Conservation (phyloP, 1,140 invertebrate species). For the Mylabris phalerata region DNA sequence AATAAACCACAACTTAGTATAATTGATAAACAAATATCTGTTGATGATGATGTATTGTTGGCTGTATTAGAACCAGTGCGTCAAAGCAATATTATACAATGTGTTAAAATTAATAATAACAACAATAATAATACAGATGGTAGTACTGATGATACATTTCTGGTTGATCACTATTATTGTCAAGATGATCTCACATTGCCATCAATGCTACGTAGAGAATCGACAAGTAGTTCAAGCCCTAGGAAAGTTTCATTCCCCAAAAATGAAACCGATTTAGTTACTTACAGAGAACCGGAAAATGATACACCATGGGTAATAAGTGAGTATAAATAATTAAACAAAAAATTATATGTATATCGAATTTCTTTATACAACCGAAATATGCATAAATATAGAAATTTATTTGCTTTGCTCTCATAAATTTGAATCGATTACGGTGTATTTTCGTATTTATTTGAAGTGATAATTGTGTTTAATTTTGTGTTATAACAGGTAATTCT, state of each 20-base stretch:
- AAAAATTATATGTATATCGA: background rate
- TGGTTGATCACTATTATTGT: background rate
- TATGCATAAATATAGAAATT: background rate
- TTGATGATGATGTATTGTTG: constrained; percentile 32
- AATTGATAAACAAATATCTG: constrained; percentile 33
- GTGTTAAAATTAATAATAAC: constrained; percentile 13
- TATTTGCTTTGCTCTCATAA: background rate
- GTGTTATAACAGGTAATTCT: background rate
- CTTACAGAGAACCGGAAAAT: constrained; percentile 28
- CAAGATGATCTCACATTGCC: constrained; percentile 7
- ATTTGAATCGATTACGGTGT: background rate
- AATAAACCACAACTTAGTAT: constrained; percentile 18
- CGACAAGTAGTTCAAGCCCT: background rate
- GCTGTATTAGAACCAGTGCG: constrained; percentile 28
- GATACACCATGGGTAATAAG: constrained; percentile 20
- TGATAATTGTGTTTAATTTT: background rate
- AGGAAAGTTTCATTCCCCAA: constrained; percentile 31
- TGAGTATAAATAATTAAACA: constrained; percentile 8
- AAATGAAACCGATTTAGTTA: constrained; percentile 22
- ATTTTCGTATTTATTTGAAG: background rate
- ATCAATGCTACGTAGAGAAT: constrained; percentile 23
- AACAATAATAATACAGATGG: constrained; percentile 17
- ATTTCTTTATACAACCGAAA: background rate
- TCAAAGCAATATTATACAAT: constrained; percentile 17
- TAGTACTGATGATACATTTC: background rate